phyloP scores from a whole-genome alignment of 2,888 invertebrate genomes.

The Epistrophella euchroma region DNA sequence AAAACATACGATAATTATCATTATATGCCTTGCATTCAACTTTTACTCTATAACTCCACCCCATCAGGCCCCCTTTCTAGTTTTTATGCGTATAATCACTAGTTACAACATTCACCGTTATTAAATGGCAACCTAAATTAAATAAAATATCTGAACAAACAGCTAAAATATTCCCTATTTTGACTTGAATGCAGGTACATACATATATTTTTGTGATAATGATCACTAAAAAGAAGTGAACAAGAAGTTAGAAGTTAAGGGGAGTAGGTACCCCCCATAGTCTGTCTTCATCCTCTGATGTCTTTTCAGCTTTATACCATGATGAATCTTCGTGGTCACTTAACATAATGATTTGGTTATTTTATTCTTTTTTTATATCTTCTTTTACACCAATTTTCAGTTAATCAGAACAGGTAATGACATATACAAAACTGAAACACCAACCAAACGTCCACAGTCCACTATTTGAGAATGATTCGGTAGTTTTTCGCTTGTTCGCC shows the following conservation, averaged over 20 bases:
- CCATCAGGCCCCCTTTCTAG: neutral
- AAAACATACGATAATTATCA: neutral
- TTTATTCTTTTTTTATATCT: slow-evolving; percentile 24
- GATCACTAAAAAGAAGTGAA: slow-evolving; percentile 36
- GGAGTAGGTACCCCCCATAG: neutral
- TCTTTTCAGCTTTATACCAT: neutral
- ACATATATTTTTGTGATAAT: slow-evolving; percentile 45
- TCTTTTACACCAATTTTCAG: slow-evolving; percentile 47
- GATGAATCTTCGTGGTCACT: slow-evolving; percentile 29
- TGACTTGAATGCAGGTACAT: neutral
- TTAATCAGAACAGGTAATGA: slow-evolving; percentile 57
- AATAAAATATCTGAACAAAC: slow-evolving; percentile 26
- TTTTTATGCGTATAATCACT: slow-evolving; percentile 17
- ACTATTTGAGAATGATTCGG: slow-evolving; percentile 36
- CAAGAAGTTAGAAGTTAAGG: neutral
- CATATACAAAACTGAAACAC: slow-evolving; percentile 27
- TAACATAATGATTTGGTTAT: slow-evolving; percentile 21
- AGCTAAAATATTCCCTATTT: neutral
- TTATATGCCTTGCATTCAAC: neutral
- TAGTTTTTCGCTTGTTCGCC: slow-evolving; percentile 25
- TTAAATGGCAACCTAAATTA: slow-evolving; percentile 3
- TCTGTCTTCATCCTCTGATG: neutral
- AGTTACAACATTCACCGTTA: slow-evolving; percentile 44
- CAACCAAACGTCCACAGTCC: neutral
- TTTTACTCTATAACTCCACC: neutral